These are phyloP conservation scores for Paedocypris sp. DNA, from an alignment of 2,113 vertebrate genomes.

Conservation along the genomic window DNA sequence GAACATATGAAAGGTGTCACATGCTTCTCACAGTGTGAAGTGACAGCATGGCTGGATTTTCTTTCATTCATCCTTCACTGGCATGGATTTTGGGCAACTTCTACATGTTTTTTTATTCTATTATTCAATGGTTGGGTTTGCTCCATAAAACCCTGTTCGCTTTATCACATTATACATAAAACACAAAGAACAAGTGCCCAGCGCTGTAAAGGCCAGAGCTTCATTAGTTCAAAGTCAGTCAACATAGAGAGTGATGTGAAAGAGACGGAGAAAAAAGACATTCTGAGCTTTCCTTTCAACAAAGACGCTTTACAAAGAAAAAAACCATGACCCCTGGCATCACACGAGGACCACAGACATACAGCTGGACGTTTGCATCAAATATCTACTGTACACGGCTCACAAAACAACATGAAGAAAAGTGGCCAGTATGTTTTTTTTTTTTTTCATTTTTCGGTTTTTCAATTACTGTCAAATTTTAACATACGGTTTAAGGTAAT, in stretches of 20 bases:
- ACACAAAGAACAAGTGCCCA: slow-evolving; percentile 26
- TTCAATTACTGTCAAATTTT: too few relatives aligned
- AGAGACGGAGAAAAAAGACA: not conserved
- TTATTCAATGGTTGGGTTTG: slow-evolving; percentile 34
- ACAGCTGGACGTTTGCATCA: not conserved
- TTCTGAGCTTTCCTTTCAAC: slow-evolving; percentile 2
- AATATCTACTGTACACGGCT: not conserved
- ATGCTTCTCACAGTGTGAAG: not conserved
- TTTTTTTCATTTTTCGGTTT: too few relatives aligned
- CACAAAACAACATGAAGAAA: too few relatives aligned
- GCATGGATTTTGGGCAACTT: slow-evolving; percentile 4
- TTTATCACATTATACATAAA: slow-evolving; percentile 35
- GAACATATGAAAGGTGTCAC: too few relatives aligned
- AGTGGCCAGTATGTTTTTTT: too few relatives aligned
- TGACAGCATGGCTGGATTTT: not conserved
- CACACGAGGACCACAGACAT: not conserved
- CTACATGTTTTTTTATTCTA: slow-evolving; percentile 31
- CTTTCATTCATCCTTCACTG: slow-evolving; percentile 28
- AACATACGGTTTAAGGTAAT: too few relatives aligned
- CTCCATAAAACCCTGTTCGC: slow-evolving; percentile 11
- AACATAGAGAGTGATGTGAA: not conserved
- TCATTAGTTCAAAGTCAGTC: slow-evolving; percentile 21
- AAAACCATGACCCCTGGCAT: too few relatives aligned
- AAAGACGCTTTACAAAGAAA: too few relatives aligned
- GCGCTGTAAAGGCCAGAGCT: slow-evolving; percentile 13